Conservation (phyloP, 2,797 vertebrate genomes). For the Tolypeutes matacus region DNA sequence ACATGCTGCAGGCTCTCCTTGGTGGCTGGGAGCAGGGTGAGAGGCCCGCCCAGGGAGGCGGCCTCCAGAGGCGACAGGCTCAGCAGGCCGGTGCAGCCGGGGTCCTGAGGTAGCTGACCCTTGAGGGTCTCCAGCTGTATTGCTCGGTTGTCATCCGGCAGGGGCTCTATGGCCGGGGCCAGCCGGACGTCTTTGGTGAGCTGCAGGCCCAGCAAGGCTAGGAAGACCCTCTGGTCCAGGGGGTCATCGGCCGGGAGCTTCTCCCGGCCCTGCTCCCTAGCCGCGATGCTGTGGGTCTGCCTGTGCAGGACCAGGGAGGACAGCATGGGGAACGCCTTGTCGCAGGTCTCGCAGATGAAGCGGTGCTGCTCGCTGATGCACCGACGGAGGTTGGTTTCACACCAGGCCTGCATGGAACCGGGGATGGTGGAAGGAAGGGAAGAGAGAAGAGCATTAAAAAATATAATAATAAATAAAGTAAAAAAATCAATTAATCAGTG, state of each 20-base stretch:
- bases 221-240: slow-evolving; percentile 91
- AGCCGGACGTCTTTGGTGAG: slow-evolving; percentile 91
- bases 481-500: no score
- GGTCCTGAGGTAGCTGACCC: slow-evolving; percentile 96
- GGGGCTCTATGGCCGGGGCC: slow-evolving; percentile 89
- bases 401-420: slow-evolving; percentile 93
- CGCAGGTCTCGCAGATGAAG: slow-evolving; percentile 95
- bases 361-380: slow-evolving; percentile 96
- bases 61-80: slow-evolving; percentile 93
- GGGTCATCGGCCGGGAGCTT: slow-evolving; percentile 61
- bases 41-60: slow-evolving; percentile 86
- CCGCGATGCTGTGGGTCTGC: slow-evolving; percentile 84
- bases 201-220: slow-evolving; percentile 94
- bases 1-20: slow-evolving; percentile 92
- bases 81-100: slow-evolving; percentile 87
- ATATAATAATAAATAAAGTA: not conserved
- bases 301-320: slow-evolving; percentile 94
- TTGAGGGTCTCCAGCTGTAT: slow-evolving; percentile 93
- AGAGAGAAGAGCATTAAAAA: not conserved
- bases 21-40: slow-evolving; percentile 90
- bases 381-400: slow-evolving; percentile 96
- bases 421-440: slow-evolving; percentile 42
- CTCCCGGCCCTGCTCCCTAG: slow-evolving; percentile 81
- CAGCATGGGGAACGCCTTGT: slow-evolving; percentile 97
- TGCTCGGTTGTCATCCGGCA: slow-evolving; percentile 93